Conservation (phyloP, 1,140 invertebrate genomes). For the Anoplophora glabripennis region DNA sequence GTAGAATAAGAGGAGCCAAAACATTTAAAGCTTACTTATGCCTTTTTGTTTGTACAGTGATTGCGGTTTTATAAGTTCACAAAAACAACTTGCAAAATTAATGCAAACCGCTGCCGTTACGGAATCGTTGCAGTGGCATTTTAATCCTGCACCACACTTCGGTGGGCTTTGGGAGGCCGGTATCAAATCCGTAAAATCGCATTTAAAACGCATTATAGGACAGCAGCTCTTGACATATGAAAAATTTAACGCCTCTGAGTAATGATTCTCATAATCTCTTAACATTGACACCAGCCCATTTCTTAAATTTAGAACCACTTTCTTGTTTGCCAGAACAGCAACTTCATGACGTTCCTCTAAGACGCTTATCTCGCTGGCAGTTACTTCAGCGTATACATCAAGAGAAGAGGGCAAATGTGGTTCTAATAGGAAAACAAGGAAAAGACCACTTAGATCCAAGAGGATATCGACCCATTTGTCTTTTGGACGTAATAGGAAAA, state of each 20-base stretch:
- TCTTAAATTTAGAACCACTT: conserved; percentile 37
- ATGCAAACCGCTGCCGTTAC: background rate
- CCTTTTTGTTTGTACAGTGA: conserved; percentile 28
- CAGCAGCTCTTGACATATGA: conserved; percentile 34
- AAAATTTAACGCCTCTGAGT: conserved; percentile 34
- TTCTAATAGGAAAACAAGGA: conserved; percentile 31
- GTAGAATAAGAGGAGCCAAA: background rate
- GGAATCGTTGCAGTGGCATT: conserved; percentile 8
- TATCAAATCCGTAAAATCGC: conserved; percentile 46
- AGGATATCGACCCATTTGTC: conserved; percentile 49
- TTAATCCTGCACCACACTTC: conserved; percentile 43
- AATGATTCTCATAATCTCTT: conserved; percentile 40
- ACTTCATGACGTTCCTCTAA: conserved; percentile 1
- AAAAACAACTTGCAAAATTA: conserved; percentile 12
- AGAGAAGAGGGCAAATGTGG: conserved; percentile 15
- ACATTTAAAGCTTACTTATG: background rate
- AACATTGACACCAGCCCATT: conserved; percentile 34
- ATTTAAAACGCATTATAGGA: conserved; percentile 39
- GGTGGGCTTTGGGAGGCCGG: conserved; percentile 49
- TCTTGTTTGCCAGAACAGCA: conserved; percentile 23
- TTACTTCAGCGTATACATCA: conserved; percentile 32
- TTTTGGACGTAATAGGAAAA: conserved; percentile 47
- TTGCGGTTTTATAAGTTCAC: conserved; percentile 33
- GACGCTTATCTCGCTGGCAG: conserved; percentile 33
- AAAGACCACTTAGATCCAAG: too few relatives aligned